phyloP scores from a whole-genome alignment of 2,113 vertebrate genomes.

The Eidolon helvum region DNA sequence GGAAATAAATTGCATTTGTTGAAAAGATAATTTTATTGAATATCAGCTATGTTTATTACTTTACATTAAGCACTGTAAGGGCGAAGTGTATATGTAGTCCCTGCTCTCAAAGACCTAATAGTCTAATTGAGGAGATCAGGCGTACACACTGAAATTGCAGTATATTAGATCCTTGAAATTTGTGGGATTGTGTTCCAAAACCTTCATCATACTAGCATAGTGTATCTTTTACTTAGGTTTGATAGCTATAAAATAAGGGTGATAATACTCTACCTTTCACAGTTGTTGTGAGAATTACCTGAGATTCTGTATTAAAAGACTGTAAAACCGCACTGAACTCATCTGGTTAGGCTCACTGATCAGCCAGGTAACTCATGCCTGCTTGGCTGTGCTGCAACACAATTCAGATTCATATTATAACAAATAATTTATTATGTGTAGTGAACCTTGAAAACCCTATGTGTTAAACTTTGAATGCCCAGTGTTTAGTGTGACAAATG shows the following conservation, averaged over 20 bases:
- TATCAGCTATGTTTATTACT: background rate
- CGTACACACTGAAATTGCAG: background rate
- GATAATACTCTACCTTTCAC: background rate
- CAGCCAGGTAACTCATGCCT: background rate
- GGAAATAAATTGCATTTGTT: constrained; percentile 3
- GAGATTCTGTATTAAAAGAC: constrained; percentile 2
- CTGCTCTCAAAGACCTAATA: background rate
- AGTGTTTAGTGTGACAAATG: background rate
- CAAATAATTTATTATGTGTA: background rate
- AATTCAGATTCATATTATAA: constrained; percentile 1
- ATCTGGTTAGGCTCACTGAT: background rate
- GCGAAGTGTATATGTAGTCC: background rate
- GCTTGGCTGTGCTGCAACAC: background rate
- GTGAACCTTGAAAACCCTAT: background rate
- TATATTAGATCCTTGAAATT: background rate
- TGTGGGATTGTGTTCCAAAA: background rate
- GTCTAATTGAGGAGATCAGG: background rate
- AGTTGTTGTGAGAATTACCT: background rate
- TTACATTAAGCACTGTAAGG: background rate
- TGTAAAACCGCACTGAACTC: background rate
- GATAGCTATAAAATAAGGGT: background rate
- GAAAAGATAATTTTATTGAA: constrained; percentile 5
- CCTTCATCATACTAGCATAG: background rate
- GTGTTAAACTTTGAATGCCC: background rate
- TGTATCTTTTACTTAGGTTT: background rate